Base-by-base conservation (phyloP, 2,797 vertebrate genomes). In the Chelmon rostratus region DNA sequence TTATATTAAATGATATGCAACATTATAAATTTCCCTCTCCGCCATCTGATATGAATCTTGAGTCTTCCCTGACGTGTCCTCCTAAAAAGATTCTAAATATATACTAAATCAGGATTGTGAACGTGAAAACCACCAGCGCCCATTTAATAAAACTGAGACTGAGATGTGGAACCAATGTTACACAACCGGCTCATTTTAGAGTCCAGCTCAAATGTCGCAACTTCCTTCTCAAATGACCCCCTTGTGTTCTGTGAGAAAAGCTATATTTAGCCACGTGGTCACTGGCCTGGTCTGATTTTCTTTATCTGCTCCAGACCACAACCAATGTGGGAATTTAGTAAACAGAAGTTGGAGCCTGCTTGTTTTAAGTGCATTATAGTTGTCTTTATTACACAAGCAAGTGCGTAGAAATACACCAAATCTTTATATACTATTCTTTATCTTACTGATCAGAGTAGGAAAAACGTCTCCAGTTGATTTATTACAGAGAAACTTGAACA, bases 251-350 rank as follows among this genome's bases (percentile, higher is more conserved):
- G 79, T 80, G 82, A 78, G 82, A 80, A 86, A 78, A 75, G 21
- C 23, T 88, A 85, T 81, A 81, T 86, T 88, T 86, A 81, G 68
- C 68, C n/a, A 2, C 12, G 8, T 38, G 58, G 49, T 68, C 81
- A 69, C 8, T 73, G 68, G 74, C 78, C 57, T 16, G 1, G 47
- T 38, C 16, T 16, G n/a, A 15, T 23, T 40, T 63, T 31, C 18
- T 21, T 28, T 42, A 42, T 40, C 23, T 50, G n/a, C 19, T 1
- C 33, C 8, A 18, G 12, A 73, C 12, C 52, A 62, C 64, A 74
- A 81, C 37, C 75, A 78, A 59, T 72, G 59, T 80, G 73, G 76
- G 83, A 82, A 76, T 84, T 66, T 42, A 37, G 21, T n/a, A 23
- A 67, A 37, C 15, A 58, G 46, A 59, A 21, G 40, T 38, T 31